Evolutionary conservation across 2,113 vertebrate genomes (phyloP).

Genomic region (Clupea harengus): DNA sequence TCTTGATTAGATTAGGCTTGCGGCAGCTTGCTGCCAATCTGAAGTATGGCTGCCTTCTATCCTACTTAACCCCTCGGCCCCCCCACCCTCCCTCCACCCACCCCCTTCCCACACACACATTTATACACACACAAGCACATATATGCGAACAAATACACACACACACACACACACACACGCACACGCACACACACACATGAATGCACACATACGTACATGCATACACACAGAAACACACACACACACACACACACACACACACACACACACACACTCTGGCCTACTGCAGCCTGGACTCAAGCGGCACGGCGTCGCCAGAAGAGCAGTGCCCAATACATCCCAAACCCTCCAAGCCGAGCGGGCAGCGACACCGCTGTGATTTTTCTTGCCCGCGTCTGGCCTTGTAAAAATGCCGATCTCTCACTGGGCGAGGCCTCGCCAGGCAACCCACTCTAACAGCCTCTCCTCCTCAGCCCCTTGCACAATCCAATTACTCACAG

Average conservation of each 20-base stretch:
- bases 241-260: background rate
- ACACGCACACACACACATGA: background rate
- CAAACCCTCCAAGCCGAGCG: conserved; percentile 86
- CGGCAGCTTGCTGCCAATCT: conserved; percentile 99
- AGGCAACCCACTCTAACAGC: conserved; percentile 36
- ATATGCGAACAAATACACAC: background rate
- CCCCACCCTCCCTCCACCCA: conserved; percentile 89
- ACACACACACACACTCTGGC: background rate
- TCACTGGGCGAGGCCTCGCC: conserved; percentile 86
- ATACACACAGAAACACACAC: background rate
- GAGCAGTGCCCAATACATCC: conserved; percentile 93
- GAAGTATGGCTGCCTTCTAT: conserved; percentile 99
- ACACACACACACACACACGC: background rate
- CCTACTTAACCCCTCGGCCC: conserved; percentile 99
- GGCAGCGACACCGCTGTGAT: conserved; percentile 80
- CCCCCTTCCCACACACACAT: conserved; percentile 51
- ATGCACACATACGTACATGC: background rate
- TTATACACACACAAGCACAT: conserved; percentile 46
- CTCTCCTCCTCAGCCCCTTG: background rate
- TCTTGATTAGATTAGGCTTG: conserved; percentile 99
- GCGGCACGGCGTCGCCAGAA: conserved; percentile 66
- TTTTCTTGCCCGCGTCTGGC: conserved; percentile 97
- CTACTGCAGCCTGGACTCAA: background rate
- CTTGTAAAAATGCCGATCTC: conserved; percentile 97
- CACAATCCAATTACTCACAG: conserved; percentile 81